Evolutionary conservation across 2,113 vertebrate genomes (phyloP).

Genomic region (Oenanthe oenanthe): DNA sequence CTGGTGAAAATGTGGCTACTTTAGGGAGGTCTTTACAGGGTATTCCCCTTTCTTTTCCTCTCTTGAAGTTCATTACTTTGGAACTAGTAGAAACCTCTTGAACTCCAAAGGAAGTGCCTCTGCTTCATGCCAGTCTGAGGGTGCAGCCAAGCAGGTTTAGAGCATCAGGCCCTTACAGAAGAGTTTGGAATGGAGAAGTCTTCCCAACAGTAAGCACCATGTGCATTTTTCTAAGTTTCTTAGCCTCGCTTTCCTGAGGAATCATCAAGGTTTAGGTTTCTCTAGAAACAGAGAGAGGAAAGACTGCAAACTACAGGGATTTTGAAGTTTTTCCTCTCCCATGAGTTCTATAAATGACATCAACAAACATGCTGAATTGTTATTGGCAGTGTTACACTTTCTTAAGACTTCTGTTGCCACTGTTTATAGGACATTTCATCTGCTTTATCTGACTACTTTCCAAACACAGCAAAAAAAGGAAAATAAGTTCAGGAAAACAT

Average conservation of each 20-base stretch:
- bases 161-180: no score
- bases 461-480: not conserved
- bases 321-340: not conserved
- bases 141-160: not conserved
- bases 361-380: not conserved
- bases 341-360: not conserved
- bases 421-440: not conserved
- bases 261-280: no score
- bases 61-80: not conserved
- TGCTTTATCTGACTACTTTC: not conserved
- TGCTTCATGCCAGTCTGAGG: not conserved
- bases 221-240: accelerated
- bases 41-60: accelerated
- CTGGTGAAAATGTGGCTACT: not conserved
- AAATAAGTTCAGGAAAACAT: not conserved
- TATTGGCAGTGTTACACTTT: not conserved
- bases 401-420: not conserved
- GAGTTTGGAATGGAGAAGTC: not conserved
- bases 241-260: not conserved
- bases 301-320: not conserved
- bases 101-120: not conserved
- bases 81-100: not conserved
- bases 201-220: accelerated
- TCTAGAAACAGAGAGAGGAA: not conserved
- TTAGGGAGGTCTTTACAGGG: not conserved